Conservation (phyloP, 2,113 vertebrate species). For the Vulpes lagopus region DNA sequence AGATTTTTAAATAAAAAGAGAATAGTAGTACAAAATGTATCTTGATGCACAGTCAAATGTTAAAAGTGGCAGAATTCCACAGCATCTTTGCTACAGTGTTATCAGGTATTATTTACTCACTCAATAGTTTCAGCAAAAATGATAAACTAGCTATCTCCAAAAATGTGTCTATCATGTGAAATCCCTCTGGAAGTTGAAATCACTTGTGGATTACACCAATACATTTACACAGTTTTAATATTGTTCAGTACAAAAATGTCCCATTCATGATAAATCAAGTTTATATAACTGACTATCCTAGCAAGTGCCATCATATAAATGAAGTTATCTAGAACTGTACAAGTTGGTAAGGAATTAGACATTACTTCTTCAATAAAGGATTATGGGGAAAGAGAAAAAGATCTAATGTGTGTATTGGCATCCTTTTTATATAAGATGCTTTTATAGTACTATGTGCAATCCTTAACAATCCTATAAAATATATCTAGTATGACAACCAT, state of each 20-base stretch:
- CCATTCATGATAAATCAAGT: not conserved
- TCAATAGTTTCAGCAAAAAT: not conserved
- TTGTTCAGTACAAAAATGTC: not conserved
- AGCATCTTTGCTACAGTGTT: not conserved
- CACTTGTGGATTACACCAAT: not conserved
- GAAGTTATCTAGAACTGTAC: not conserved
- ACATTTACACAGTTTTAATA: slow-evolving; percentile 17
- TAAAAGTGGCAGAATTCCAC: not conserved
- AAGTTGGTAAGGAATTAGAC: not conserved
- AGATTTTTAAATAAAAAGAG: slow-evolving; percentile 2
- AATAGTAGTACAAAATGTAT: slow-evolving; percentile 4
- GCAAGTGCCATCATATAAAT: not conserved
- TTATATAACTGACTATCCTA: not conserved
- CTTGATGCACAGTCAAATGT: not conserved
- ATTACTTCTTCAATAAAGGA: not conserved
- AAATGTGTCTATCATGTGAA: not conserved
- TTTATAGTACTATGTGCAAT: not conserved
- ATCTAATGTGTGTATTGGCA: not conserved
- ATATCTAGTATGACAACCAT: not conserved
- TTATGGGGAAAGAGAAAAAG: not conserved
- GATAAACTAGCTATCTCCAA: not conserved
- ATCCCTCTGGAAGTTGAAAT: not conserved
- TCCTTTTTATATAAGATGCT: not conserved
- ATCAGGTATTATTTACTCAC: not conserved
- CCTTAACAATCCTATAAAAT: not conserved